Evolutionary conservation across 2,113 vertebrate species (phyloP).

Genomic region (Semicossyphus pulcher): DNA sequence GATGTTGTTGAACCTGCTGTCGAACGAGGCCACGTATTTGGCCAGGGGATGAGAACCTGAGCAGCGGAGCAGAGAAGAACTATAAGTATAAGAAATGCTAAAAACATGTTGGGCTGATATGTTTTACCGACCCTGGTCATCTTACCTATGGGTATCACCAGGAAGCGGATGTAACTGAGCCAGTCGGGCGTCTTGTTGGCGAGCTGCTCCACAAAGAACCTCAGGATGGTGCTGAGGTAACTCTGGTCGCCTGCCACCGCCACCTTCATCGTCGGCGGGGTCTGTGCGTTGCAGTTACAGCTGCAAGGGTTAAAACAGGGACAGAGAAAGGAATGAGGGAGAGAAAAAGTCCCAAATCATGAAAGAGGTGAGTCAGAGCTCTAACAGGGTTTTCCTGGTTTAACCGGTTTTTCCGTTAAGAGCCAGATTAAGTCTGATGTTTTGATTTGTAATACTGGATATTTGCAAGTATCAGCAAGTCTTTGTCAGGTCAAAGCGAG

Average conservation of each 20-base stretch:
- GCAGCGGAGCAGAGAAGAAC: background rate
- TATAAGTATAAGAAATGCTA: background rate
- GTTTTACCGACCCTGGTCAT: background rate
- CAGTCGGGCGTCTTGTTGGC: slow-evolving; percentile 86
- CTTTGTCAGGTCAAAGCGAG: slow-evolving; percentile 11
- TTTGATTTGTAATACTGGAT: slow-evolving; percentile 1
- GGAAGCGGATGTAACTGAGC: slow-evolving; percentile 85
- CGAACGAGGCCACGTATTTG: slow-evolving; percentile 84
- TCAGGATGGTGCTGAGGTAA: slow-evolving; percentile 84
- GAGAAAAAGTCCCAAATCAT: slow-evolving; percentile 2
- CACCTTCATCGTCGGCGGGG: slow-evolving; percentile 83
- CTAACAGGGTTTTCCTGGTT: background rate
- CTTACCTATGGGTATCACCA: slow-evolving; percentile 83
- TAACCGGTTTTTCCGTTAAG: background rate
- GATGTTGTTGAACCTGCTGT: slow-evolving; percentile 83
- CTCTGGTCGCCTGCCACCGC: slow-evolving; percentile 83
- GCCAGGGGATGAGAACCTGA: slow-evolving; percentile 85
- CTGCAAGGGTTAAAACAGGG: slow-evolving; percentile 50
- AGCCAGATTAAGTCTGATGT: slow-evolving; percentile 6
- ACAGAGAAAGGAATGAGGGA: slow-evolving; percentile 11
- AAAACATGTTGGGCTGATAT: background rate
- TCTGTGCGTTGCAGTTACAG: slow-evolving; percentile 86
- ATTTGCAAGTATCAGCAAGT: slow-evolving; percentile 23
- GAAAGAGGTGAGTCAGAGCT: slow-evolving; percentile 22
- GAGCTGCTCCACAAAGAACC: slow-evolving; percentile 85